A percentile compares a stretch with the other conserved stretches of the same genome.
Evolutionary conservation across 2,113 vertebrate genomes (phyloP).

Genomic region (Nerophis lumbriciformis): DNA sequence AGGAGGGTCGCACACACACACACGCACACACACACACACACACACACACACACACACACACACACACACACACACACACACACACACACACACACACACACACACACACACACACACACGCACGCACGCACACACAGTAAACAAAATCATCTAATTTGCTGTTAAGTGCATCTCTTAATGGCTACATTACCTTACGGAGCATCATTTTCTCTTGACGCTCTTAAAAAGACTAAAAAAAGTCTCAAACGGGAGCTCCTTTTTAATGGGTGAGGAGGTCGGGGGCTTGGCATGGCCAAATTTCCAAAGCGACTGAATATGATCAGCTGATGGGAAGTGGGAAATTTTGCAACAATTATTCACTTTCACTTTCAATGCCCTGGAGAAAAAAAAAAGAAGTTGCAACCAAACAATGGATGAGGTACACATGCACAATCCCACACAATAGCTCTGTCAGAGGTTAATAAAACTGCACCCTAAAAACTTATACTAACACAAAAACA

Average conservation of each 20-base stretch:
- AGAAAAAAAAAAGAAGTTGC: too few relatives aligned
- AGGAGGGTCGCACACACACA: not conserved
- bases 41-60: not conserved
- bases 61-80: not conserved
- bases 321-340: slow-evolving; percentile 30
- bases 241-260: not conserved
- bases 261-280: slow-evolving; percentile 24
- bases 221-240: slow-evolving; percentile 7
- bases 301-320: slow-evolving; percentile 33
- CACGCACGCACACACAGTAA: not conserved
- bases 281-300: slow-evolving; percentile 37
- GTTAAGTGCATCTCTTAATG: not conserved
- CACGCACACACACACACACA: not conserved
- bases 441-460: too few relatives aligned
- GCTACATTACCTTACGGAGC: slow-evolving; percentile 63
- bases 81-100: not conserved
- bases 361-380: not conserved
- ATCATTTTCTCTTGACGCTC: slow-evolving; percentile 35
- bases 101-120: not conserved
- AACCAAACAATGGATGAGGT: too few relatives aligned
- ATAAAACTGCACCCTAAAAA: too few relatives aligned
- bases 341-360: slow-evolving; percentile 45
- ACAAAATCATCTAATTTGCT: not conserved
- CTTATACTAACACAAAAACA: too few relatives aligned
- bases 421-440: too few relatives aligned